Percentiles rank a stretch among this genome's conserved stretches.
Evolutionary conservation across 2,888 invertebrate species (phyloP).

Genomic region (Drosophila subquinaria): DNA sequence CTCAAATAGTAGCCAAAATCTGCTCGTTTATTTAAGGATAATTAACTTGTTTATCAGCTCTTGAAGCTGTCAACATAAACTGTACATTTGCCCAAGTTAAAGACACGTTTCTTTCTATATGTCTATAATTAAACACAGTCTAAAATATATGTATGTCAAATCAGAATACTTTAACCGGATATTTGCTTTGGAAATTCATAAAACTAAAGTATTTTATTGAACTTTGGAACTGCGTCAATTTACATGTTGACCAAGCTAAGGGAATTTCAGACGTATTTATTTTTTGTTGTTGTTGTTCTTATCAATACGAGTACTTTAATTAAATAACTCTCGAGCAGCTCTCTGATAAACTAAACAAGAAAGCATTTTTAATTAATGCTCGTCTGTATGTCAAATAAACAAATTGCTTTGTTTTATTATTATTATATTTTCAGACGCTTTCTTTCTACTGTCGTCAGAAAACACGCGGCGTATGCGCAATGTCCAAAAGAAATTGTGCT

Average conservation of each 20-base stretch:
- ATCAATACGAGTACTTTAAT: slow-evolving; percentile 50
- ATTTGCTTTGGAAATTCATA: slow-evolving; percentile 6
- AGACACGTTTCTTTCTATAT: not conserved
- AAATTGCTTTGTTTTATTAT: slow-evolving; percentile 31
- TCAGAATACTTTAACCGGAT: not conserved
- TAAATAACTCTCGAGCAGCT: slow-evolving; percentile 42
- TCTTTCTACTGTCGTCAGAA: slow-evolving; percentile 39
- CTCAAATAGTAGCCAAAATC: slow-evolving; percentile 7
- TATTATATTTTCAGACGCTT: slow-evolving; percentile 7
- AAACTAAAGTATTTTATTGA: slow-evolving; percentile 17
- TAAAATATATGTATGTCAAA: not conserved
- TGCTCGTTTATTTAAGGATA: slow-evolving; percentile 15
- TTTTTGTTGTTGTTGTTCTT: slow-evolving; percentile 12
- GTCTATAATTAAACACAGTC: slow-evolving; percentile 2
- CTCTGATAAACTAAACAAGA: slow-evolving; percentile 65
- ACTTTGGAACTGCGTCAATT: slow-evolving; percentile 54
- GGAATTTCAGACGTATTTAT: slow-evolving; percentile 11
- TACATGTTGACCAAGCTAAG: slow-evolving; percentile 44
- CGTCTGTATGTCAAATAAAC: slow-evolving; percentile 39
- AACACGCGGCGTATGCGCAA: slow-evolving; percentile 58
- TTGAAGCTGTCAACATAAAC: slow-evolving; percentile 23
- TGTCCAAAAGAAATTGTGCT: slow-evolving; percentile 51
- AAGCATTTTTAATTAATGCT: slow-evolving; percentile 71
- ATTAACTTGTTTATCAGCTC: slow-evolving; percentile 21
- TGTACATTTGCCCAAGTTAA: not conserved